These are phyloP conservation scores for Steinernema carpocapsae DNA, from an alignment of 2,888 invertebrate genomes.

Conservation along the genomic window DNA sequence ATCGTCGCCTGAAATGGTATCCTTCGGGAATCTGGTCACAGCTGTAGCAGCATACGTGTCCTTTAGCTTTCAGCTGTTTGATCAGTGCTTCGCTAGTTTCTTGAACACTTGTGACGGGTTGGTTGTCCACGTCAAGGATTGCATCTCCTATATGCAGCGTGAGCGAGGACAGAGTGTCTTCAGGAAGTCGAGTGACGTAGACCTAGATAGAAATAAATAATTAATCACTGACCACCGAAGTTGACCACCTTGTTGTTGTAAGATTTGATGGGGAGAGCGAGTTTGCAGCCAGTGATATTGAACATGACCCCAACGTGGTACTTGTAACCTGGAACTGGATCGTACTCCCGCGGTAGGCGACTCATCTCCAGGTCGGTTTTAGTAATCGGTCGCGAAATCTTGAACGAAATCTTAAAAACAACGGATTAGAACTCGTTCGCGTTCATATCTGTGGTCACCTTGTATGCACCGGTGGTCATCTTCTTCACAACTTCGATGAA, in stretches of 20 bases:
- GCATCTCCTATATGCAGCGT: constrained; percentile 39
- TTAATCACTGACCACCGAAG: not conserved
- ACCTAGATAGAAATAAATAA: not conserved
- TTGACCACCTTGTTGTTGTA: constrained; percentile 32
- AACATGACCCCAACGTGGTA: constrained; percentile 33
- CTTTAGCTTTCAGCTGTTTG: constrained; percentile 29
- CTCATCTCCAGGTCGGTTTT: not conserved
- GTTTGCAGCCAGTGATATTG: constrained; percentile 24
- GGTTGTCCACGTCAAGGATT: constrained; percentile 37
- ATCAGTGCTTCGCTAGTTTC: constrained; percentile 34
- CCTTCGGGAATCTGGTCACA: not conserved
- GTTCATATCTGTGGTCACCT: not conserved
- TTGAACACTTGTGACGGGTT: constrained; percentile 36
- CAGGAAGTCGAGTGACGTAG: constrained; percentile 37
- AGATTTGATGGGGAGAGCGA: constrained; percentile 37
- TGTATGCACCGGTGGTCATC: not conserved
- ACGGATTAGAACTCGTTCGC: not conserved
- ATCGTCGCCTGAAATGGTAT: constrained; percentile 19
- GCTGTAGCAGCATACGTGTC: not conserved
- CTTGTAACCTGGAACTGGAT: constrained; percentile 21
- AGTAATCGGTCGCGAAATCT: constrained; percentile 6
- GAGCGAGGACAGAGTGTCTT: constrained; percentile 37
- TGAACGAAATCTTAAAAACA: not conserved
- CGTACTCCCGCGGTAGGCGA: constrained; percentile 28
- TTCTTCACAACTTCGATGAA: constrained; percentile 19